These are phyloP conservation scores for Chascanopsetta lugubris DNA, from an alignment of 2,113 vertebrate species.

Conservation along the genomic window DNA sequence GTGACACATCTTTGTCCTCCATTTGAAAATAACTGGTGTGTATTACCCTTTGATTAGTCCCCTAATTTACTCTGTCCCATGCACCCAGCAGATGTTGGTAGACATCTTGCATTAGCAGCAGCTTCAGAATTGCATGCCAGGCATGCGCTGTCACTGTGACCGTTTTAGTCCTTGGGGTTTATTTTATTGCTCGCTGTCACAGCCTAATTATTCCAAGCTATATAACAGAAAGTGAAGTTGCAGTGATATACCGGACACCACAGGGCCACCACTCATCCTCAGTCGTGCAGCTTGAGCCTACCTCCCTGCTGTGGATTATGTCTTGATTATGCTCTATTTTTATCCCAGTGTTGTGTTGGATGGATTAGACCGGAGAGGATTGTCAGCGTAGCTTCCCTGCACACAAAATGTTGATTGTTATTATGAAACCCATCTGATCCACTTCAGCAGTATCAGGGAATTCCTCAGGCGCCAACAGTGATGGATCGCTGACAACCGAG, in stretches of 20 bases:
- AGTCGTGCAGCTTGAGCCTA: too few relatives aligned
- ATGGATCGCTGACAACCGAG: conserved; percentile 44
- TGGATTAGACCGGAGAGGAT: background rate
- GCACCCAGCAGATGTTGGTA: conserved; percentile 50
- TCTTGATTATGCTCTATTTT: background rate
- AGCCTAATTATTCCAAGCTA: conserved; percentile 8
- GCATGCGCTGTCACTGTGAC: background rate
- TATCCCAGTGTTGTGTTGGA: background rate
- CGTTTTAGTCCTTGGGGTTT: conserved; percentile 1
- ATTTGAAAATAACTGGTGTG: conserved; percentile 48
- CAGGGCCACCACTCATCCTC: background rate
- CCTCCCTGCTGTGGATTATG: background rate
- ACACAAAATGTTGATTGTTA: conserved; percentile 14
- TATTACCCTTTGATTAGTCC: conserved; percentile 45
- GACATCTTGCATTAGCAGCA: conserved; percentile 4
- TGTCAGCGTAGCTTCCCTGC: conserved; percentile 11
- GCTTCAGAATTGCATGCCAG: conserved; percentile 8
- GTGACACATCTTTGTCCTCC: conserved; percentile 38
- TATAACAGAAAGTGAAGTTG: conserved; percentile 18
- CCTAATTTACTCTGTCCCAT: conserved; percentile 24
- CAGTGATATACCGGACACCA: conserved; percentile 3
- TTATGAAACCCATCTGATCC: conserved; percentile 11
- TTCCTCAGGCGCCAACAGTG: conserved; percentile 39
- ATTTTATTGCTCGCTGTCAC: background rate
- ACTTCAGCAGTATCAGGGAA: conserved; percentile 24